A percentile compares a stretch with the other conserved stretches of the same genome.
Evolutionary conservation across 2,113 vertebrate species (phyloP).

Genomic region (Hymenochirus boettgeri): DNA sequence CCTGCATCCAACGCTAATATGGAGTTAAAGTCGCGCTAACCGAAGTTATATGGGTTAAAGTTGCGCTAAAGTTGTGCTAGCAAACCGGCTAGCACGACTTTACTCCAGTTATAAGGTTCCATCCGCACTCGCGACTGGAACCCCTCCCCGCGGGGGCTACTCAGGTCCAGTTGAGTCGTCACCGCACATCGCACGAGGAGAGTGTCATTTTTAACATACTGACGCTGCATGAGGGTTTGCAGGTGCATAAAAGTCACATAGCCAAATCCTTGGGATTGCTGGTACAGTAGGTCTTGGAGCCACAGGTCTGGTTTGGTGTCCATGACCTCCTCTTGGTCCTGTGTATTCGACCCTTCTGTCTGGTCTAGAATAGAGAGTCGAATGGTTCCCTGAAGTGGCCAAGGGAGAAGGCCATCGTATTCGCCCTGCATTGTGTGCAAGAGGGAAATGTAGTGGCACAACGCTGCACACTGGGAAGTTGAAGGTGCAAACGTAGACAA

Average conservation of each 20-base stretch:
- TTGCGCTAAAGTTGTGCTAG: no score
- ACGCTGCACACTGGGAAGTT: slow-evolving; percentile 79
- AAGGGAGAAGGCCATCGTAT: slow-evolving; percentile 84
- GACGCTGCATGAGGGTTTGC: slow-evolving; percentile 72
- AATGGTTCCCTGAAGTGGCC: slow-evolving; percentile 97
- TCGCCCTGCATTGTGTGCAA: slow-evolving; percentile 97
- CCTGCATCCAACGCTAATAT: no score
- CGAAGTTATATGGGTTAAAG: no score
- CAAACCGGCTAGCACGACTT: no score
- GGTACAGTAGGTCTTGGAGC: slow-evolving; percentile 93
- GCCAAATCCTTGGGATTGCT: slow-evolving; percentile 95
- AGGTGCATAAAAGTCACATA: slow-evolving; percentile 95
- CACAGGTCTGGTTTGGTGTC: slow-evolving; percentile 92
- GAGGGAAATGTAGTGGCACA: slow-evolving; percentile 91
- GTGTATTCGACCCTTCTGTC: slow-evolving; percentile 65
- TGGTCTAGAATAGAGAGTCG: slow-evolving; percentile 90
- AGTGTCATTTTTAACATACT: slow-evolving; percentile 83
- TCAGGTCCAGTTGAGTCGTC: slow-evolving; percentile 72
- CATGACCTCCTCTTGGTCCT: slow-evolving; percentile 91
- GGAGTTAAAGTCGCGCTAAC: no score
- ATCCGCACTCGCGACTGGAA: slow-evolving; percentile 85
- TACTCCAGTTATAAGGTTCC: slow-evolving; percentile 23
- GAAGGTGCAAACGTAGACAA: slow-evolving; percentile 88
- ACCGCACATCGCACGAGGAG: slow-evolving; percentile 92
- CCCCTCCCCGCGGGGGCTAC: slow-evolving; percentile 73